Conservation (phyloP, 2,888 invertebrate species). For the Eupeodes luniger region DNA sequence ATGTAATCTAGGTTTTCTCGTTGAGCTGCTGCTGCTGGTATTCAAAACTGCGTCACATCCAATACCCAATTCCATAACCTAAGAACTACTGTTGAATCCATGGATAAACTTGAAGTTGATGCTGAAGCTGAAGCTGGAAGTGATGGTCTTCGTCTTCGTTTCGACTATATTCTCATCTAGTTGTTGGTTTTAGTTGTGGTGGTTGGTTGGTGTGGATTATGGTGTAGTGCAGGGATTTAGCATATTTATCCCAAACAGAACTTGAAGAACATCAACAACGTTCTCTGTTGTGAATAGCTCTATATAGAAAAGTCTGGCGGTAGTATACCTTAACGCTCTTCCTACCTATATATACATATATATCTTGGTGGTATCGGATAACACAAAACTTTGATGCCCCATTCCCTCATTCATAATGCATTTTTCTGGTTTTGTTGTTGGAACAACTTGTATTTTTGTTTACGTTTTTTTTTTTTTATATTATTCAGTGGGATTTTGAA, state of each 20-base stretch:
- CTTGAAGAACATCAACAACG: slow-evolving; percentile 15
- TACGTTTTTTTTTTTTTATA: slow-evolving; percentile 23
- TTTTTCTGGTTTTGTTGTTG: slow-evolving; percentile 55
- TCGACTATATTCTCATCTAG: too few species aligned
- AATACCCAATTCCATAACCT: slow-evolving; percentile 34
- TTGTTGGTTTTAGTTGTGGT: not conserved
- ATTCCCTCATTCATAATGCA: slow-evolving; percentile 71
- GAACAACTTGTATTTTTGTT: slow-evolving; percentile 15
- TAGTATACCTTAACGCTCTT: not conserved
- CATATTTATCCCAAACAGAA: slow-evolving; percentile 48
- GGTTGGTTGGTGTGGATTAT: slow-evolving; percentile 52
- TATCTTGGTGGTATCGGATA: slow-evolving; percentile 48
- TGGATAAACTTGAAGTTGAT: not conserved
- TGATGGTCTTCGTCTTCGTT: slow-evolving; percentile 11
- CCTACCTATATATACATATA: not conserved
- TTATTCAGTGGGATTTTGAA: slow-evolving; percentile 27
- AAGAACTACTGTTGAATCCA: slow-evolving; percentile 51
- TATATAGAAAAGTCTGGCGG: not conserved
- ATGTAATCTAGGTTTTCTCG: slow-evolving; percentile 60
- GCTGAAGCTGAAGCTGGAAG: too few species aligned
- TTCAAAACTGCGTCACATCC: slow-evolving; percentile 67
- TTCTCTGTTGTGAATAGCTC: slow-evolving; percentile 10
- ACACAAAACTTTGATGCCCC: slow-evolving; percentile 36
- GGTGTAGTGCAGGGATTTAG: slow-evolving; percentile 55
- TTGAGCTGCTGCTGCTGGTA: slow-evolving; percentile 70